Percentiles rank a stretch among this genome's conserved stretches.
Evolutionary conservation across 2,797 vertebrate species (phyloP).

Genomic region (Malurus splendens): DNA sequence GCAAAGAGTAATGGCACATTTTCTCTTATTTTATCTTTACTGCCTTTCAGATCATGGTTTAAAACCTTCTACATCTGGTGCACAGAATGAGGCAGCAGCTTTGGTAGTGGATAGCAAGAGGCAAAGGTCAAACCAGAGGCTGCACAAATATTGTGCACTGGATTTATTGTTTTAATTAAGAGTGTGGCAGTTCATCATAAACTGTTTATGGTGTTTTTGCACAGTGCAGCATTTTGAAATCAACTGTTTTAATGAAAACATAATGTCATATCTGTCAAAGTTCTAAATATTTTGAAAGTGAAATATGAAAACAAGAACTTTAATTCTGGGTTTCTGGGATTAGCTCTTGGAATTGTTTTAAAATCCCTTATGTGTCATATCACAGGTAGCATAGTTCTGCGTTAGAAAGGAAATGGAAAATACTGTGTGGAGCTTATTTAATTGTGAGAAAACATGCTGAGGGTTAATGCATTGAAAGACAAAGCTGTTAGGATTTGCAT

Average conservation of each 20-base stretch:
- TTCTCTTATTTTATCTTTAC: conserved; percentile 84
- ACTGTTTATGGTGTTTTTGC: conserved; percentile 87
- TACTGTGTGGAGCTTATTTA: conserved; percentile 51
- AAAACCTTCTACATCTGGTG: conserved; percentile 77
- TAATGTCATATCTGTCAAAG: conserved; percentile 85
- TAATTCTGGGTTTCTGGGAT: conserved; percentile 80
- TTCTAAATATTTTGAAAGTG: conserved; percentile 88
- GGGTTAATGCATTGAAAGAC: conserved; percentile 58
- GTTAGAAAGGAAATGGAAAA: conserved; percentile 34
- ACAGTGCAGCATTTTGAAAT: conserved; percentile 82
- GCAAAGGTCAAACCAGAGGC: conserved; percentile 84
- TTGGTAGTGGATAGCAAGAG: conserved; percentile 77
- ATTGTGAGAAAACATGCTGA: conserved; percentile 55
- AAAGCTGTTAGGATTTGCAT: conserved; percentile 39
- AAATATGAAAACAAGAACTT: conserved; percentile 82
- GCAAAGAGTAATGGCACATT: conserved; percentile 81
- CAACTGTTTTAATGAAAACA: conserved; percentile 88
- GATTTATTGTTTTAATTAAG: conserved; percentile 96
- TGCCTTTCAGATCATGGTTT: conserved; percentile 80
- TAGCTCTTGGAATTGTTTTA: conserved; percentile 74
- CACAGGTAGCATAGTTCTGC: conserved; percentile 48
- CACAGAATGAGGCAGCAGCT: conserved; percentile 72
- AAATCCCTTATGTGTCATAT: conserved; percentile 76
- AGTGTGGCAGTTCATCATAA: conserved; percentile 87
- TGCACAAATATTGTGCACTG: conserved; percentile 81